phyloP scores from a whole-genome alignment of 2,888 invertebrate genomes.

The Proisotoma minuta region DNA sequence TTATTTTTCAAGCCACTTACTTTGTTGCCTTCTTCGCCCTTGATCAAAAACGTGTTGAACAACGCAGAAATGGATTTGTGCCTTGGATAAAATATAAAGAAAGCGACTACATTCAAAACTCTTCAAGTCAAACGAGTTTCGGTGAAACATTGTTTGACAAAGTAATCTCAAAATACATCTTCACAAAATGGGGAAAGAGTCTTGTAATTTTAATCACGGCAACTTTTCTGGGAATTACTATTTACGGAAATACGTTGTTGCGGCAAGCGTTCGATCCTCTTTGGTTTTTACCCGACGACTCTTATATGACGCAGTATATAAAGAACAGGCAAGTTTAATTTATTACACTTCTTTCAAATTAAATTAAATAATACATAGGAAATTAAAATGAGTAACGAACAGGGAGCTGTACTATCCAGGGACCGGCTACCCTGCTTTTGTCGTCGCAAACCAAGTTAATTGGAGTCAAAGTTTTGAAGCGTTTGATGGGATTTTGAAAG shows the following conservation, averaged over 20 bases:
- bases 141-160: slow-evolving; percentile 59
- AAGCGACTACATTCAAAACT: slow-evolving; percentile 55
- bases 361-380: too few species aligned
- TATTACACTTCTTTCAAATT: too few species aligned
- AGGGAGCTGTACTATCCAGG: slow-evolving; percentile 62
- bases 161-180: slow-evolving; percentile 62
- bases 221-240: slow-evolving; percentile 59
- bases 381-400: too few species aligned
- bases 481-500: slow-evolving; percentile 57
- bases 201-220: slow-evolving; percentile 60
- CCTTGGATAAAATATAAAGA: slow-evolving; percentile 61
- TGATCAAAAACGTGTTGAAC: slow-evolving; percentile 62
- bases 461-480: slow-evolving; percentile 61
- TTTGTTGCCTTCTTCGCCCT: slow-evolving; percentile 73
- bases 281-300: slow-evolving; percentile 71
- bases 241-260: slow-evolving; percentile 60
- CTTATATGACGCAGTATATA: slow-evolving; percentile 63
- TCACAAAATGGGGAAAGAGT: slow-evolving; percentile 64
- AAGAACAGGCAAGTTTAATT: too few species aligned
- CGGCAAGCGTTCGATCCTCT: slow-evolving; percentile 69
- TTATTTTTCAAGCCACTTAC: slow-evolving; percentile 69
- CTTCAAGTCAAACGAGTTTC: slow-evolving; percentile 57
- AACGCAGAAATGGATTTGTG: slow-evolving; percentile 61
- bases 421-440: slow-evolving; percentile 60
- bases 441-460: slow-evolving; percentile 65